These are phyloP conservation scores for Acrobasis consociella DNA, from an alignment of 2,888 invertebrate species.

Conservation along the genomic window DNA sequence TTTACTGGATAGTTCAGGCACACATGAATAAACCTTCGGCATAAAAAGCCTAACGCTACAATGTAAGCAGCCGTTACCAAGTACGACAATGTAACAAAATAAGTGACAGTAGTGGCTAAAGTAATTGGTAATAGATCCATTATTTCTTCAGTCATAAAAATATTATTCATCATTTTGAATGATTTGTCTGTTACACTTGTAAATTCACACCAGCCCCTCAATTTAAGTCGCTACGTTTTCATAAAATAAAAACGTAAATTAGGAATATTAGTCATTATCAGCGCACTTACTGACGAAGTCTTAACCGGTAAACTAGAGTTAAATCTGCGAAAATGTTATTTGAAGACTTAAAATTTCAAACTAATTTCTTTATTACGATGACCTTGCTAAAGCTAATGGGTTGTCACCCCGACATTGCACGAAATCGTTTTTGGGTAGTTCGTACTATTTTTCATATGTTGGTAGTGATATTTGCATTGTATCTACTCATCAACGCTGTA, in stretches of 20 bases:
- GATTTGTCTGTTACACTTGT: background rate
- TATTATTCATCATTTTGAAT: too few relatives aligned
- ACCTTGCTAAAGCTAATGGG: background rate
- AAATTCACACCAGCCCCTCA: background rate
- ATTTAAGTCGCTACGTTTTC: background rate
- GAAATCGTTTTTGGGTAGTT: background rate
- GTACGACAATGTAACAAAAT: too few relatives aligned
- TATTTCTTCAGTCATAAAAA: too few relatives aligned
- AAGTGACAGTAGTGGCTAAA: too few relatives aligned
- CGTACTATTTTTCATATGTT: background rate
- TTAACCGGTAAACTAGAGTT: too few relatives aligned
- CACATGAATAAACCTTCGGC: too few relatives aligned
- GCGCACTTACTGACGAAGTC: too few relatives aligned
- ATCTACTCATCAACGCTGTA: conserved; percentile 38
- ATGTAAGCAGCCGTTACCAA: too few relatives aligned
- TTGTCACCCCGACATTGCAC: background rate
- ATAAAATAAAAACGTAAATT: background rate
- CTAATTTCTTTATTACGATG: background rate
- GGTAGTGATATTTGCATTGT: background rate
- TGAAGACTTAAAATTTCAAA: background rate
- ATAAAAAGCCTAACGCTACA: too few relatives aligned
- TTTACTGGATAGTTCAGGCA: too few relatives aligned
- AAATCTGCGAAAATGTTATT: background rate
- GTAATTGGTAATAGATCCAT: too few relatives aligned
- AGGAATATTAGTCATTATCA: too few relatives aligned